Conservation (phyloP, 2,797 vertebrate species). For the Catamblyrhynchus diadema region DNA sequence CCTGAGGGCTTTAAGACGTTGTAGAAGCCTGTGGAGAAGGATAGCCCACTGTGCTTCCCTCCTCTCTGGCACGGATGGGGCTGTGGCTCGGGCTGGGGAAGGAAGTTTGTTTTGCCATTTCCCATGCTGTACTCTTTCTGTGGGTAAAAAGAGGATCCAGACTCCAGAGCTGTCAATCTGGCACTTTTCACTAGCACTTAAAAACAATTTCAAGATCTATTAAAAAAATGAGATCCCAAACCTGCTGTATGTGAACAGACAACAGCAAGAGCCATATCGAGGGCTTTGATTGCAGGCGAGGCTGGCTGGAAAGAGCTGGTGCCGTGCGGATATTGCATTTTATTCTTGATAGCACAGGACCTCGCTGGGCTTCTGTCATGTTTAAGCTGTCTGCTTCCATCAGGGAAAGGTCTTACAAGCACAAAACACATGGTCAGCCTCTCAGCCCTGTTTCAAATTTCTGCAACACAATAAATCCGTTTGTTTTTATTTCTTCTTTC, state of each 20-base stretch:
- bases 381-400: constrained; percentile 73
- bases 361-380: constrained; percentile 43
- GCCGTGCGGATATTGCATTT: background rate
- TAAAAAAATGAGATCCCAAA: constrained; percentile 5
- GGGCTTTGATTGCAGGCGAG: background rate
- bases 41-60: background rate
- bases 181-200: constrained; percentile 54
- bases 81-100: background rate
- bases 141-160: background rate
- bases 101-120: constrained; percentile 4
- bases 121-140: background rate
- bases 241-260: background rate
- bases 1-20: rapidly evolving
- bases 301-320: background rate
- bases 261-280: background rate
- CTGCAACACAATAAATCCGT: constrained; percentile 70
- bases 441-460: constrained; percentile 67
- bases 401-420: constrained; percentile 37
- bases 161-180: constrained; percentile 44
- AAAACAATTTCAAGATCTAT: constrained; percentile 20
- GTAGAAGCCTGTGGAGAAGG: background rate
- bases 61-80: background rate
- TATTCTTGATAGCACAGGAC: constrained; percentile 1
- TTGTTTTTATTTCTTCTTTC: constrained; percentile 77
- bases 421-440: constrained; percentile 68